Conservation (phyloP, 1,140 invertebrate species). For the Rhizoglyphus robini region DNA sequence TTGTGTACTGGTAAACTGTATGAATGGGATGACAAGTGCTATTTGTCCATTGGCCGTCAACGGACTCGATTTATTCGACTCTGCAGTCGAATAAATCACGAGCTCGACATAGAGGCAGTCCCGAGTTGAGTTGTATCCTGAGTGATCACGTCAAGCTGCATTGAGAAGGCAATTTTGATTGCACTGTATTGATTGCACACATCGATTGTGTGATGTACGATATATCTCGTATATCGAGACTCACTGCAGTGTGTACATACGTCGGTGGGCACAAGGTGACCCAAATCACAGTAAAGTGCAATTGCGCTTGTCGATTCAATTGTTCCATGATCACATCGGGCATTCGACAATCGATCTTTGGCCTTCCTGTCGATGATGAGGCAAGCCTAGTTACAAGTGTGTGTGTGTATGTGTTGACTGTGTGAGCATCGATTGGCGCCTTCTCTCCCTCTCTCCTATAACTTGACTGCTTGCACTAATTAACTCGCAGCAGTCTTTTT, state of each 20-base stretch:
- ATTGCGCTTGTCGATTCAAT: background rate
- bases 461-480: background rate
- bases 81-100: background rate
- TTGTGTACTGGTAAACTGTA: too few relatives aligned
- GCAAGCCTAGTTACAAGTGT: background rate
- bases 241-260: background rate
- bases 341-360: background rate
- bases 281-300: background rate
- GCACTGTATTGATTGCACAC: too few relatives aligned
- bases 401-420: background rate
- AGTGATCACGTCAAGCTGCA: too few relatives aligned
- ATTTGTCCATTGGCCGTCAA: conserved; percentile 1
- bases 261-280: background rate
- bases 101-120: background rate
- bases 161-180: too few relatives aligned
- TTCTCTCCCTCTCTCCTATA: conserved; percentile 3
- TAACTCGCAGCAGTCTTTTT: background rate
- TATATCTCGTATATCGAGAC: background rate
- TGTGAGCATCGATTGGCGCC: background rate
- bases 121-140: too few relatives aligned
- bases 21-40: background rate
- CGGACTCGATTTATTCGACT: background rate
- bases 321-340: background rate
- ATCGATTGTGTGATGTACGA: too few relatives aligned
- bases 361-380: background rate